phyloP scores from a whole-genome alignment of 2,888 invertebrate species.

The Patella caerulea region DNA sequence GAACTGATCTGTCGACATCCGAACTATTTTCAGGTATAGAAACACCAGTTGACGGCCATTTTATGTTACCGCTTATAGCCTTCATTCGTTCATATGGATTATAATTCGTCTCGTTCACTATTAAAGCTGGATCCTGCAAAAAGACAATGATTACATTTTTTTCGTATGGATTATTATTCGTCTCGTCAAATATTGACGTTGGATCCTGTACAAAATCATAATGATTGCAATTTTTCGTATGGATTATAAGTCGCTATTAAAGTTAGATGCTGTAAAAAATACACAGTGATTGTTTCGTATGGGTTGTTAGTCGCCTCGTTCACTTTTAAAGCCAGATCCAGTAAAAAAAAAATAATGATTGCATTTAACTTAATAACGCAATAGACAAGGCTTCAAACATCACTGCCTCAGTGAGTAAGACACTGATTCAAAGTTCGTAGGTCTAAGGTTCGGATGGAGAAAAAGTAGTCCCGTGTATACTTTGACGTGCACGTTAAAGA shows the following conservation, averaged over 20 bases:
- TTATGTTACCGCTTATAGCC: slow-evolving; percentile 56
- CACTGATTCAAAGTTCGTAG: too few relatives aligned
- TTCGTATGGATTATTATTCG: slow-evolving; percentile 45
- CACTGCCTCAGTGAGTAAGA: too few relatives aligned
- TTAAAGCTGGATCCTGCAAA: slow-evolving; percentile 59
- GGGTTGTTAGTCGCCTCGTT: too few relatives aligned
- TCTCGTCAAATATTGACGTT: slow-evolving; percentile 46
- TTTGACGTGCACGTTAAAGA: too few relatives aligned
- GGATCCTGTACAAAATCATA: slow-evolving; percentile 49
- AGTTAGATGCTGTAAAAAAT: slow-evolving; percentile 51
- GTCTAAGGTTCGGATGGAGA: too few relatives aligned
- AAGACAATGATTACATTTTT: background rate
- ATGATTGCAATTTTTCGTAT: too few relatives aligned
- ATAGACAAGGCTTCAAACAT: too few relatives aligned
- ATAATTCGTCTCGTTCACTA: slow-evolving; percentile 57
- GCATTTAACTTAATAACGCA: too few relatives aligned
- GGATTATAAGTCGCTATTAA: too few relatives aligned
- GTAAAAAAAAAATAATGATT: background rate
- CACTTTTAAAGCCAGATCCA: slow-evolving; percentile 52
- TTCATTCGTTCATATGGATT: slow-evolving; percentile 59
- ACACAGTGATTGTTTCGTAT: too few relatives aligned
- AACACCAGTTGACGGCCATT: slow-evolving; percentile 53
- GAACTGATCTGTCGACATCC: slow-evolving; percentile 49
- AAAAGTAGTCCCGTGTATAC: too few relatives aligned
- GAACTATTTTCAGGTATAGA: slow-evolving; percentile 44